Evolutionary conservation across 2,797 vertebrate genomes (phyloP), one percentile per base, ranked within the genome.

Genomic region (Sebastes cheni): DNA sequence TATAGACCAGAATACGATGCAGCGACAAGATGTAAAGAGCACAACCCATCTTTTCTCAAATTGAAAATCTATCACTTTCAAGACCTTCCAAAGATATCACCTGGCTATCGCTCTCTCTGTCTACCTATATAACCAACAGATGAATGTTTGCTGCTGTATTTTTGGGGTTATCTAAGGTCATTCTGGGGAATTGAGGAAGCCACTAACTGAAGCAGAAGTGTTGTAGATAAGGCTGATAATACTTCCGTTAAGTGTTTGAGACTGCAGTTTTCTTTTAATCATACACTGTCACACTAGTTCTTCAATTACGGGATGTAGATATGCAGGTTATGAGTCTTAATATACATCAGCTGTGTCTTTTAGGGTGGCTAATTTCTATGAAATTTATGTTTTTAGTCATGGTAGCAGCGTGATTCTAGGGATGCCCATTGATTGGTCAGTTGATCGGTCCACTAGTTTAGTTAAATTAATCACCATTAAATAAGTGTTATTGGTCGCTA

Each of bases 21-120:
- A 62, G 72, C 46, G 7, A 32, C 56, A 32, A 64, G 42, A 66
- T 34, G 39, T 50, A 13, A 58, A 30, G 55, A 76, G 23, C 64
- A 25, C 25, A 61, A 42, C 9, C 4, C 4, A 22, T 23, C 30
- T 75, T 61, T 64, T n/a, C 58, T 68, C 20, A 59, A 36, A 67
- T 1, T 62, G 58, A 81, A 81, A 72, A 70, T 68, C 25, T 22
- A 25, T 65, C 4, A 36, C 36, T 60, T 76, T 80, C 14, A n/a
- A 27, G 30, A 4, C 18, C 8, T 71, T 70, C 8, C 11, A 20
- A 6, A 13, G 39, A 14, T 13, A 65, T 18, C 42, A 39, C 8
- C 23, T 25, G 20, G 4, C 23, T 14, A 2, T 9, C 8, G 3
- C 52, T 36, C 27, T 56, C 22, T 62, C 68, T 10, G 5, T n/a